Base-by-base conservation (phyloP, 2,888 invertebrate species). In the Drosophila rubida region DNA sequence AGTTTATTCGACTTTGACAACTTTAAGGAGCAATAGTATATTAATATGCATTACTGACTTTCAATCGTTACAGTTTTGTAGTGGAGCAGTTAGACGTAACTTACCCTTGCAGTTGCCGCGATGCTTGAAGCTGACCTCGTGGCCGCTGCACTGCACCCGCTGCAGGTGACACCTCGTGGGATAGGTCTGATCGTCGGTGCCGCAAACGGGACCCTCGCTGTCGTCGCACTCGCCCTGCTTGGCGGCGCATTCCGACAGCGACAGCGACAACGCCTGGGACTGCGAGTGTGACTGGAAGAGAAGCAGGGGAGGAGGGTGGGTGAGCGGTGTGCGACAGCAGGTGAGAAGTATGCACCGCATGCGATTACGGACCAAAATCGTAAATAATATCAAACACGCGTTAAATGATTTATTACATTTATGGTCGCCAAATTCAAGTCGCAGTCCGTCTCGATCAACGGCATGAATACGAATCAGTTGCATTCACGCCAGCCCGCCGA, bases 151-250 rank as follows among this genome's bases (percentile, higher is more conserved):
- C 89, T 96, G 95, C 23, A 95, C 95, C 76, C 94, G 93, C 87
- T 95, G 93, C 74, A 97, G 93, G 77, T 95, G 95, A 90, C 98
- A 98, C 72, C 95, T 93, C 69, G 95, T 95, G 42, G 95, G 93
- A 92, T 98, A 98, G 23, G 97, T 97, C 73, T 95, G 93, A 13
- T 96, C 96, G 90, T 98, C 96, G 30, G 92, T 92, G 22, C 92
- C 92, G 53, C 92, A 92, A 32, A 92, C 92, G 2, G 91, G 91
- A 51, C 92, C 90, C 57, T 90, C 91, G 74, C 89, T 90, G 69
- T 92, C 92, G 78, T 92, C 92, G 74, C 92, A 92, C 71, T 92
- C 92, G 16, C 92, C 91, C 57, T 89, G 89, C 69, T 90, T 92
- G 39, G 91, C 91, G 53, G 91, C 91, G 75, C 92, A 92, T 80